These are phyloP conservation scores for Andrena haemorrhoa DNA, from an alignment of 2,888 invertebrate genomes.

Conservation along the genomic window DNA sequence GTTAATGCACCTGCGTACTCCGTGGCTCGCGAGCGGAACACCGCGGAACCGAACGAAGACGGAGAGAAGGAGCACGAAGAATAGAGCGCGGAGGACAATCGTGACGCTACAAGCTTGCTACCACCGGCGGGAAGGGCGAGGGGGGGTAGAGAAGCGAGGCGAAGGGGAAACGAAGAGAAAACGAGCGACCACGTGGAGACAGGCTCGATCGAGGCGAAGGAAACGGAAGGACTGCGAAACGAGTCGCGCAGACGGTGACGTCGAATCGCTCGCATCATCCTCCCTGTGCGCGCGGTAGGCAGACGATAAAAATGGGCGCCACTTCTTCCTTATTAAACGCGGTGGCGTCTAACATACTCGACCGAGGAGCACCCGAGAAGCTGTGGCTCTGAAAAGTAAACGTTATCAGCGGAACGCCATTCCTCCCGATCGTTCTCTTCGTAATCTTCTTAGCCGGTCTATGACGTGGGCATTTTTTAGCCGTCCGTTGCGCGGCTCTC, in stretches of 20 bases:
- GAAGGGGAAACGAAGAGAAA: constrained; percentile 35
- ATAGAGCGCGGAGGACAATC: constrained; percentile 67
- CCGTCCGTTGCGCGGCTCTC: not conserved
- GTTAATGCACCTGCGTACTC: constrained; percentile 83
- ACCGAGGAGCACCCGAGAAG: not conserved
- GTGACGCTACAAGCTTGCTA: constrained; percentile 56
- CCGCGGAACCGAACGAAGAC: constrained; percentile 49
- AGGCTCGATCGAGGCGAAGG: constrained; percentile 21
- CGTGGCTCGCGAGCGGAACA: constrained; percentile 77
- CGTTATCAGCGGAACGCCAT: not conserved
- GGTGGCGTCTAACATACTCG: not conserved
- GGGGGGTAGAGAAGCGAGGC: not conserved
- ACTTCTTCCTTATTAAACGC: constrained; percentile 11
- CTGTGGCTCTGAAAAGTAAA: not conserved
- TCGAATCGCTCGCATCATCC: not conserved
- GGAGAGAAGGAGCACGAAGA: constrained; percentile 51
- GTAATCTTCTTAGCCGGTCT: constrained; percentile 7
- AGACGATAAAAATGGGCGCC: not conserved
- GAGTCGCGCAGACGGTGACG: not conserved
- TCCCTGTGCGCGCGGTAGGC: not conserved
- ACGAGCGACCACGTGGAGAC: constrained; percentile 60
- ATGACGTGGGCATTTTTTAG: not conserved
- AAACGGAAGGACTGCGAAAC: constrained; percentile 2
- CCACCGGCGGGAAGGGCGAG: constrained; percentile 51
- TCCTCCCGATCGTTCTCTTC: not conserved